Conservation (phyloP, 1,140 invertebrate species). For the Venturia canescens region DNA sequence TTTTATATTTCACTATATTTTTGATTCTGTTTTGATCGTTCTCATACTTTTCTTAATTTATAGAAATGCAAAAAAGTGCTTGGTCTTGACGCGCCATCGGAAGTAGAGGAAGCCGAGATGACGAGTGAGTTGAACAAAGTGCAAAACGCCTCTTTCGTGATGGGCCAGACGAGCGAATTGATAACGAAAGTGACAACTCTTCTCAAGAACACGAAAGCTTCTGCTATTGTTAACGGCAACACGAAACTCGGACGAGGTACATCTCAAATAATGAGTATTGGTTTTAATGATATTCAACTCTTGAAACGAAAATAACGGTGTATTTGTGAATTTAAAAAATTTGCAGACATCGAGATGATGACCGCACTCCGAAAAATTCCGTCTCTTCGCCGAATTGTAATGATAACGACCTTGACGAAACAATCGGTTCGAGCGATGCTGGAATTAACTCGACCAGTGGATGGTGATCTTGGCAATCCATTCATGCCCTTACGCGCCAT, state of each 20-base stretch:
- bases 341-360: conserved; percentile 72
- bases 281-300: no score
- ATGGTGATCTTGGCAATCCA: conserved; percentile 63
- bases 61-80: conserved; percentile 73
- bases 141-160: conserved; percentile 72
- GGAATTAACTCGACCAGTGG: conserved; percentile 70
- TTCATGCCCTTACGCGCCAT: conserved; percentile 72
- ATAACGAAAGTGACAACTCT: conserved; percentile 63
- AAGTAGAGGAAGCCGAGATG: conserved; percentile 74
- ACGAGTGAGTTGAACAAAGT: conserved; percentile 72
- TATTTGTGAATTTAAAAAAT: conserved; percentile 2
- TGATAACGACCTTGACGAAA: conserved; percentile 74
- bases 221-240: conserved; percentile 70
- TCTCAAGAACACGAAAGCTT: conserved; percentile 61
- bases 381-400: conserved; percentile 68
- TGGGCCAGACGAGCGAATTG: conserved; percentile 66
- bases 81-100: conserved; percentile 71
- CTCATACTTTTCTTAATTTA: conserved; percentile 24
- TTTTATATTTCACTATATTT: no score
- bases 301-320: no score
- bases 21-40: no score
- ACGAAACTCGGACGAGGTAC: conserved; percentile 71
- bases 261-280: conserved; percentile 36
- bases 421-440: conserved; percentile 74
- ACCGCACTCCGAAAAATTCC: conserved; percentile 68